Percentiles rank a stretch among this genome's conserved stretches.
Conservation (phyloP, 2,888 invertebrate species). For the Tromatobia lineatoria region DNA sequence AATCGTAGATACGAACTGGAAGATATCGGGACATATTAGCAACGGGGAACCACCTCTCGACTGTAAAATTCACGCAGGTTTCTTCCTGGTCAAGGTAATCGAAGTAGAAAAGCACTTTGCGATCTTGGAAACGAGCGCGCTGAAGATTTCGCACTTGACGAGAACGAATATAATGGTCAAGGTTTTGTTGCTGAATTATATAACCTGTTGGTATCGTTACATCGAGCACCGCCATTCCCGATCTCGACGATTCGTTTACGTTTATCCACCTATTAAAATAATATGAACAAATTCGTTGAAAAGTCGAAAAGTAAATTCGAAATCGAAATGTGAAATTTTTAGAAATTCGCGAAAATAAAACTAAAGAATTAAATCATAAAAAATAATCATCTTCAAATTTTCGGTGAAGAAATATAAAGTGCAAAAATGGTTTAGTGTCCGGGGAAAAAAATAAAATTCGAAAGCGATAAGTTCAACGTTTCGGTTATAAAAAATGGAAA, state of each 20-base stretch:
- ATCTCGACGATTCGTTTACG: constrained; percentile 91
- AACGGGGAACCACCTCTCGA: constrained; percentile 98
- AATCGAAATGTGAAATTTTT: neutral
- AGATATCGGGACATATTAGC: constrained; percentile 98
- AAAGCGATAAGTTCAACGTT: too few species aligned
- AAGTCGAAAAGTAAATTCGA: constrained; percentile 2
- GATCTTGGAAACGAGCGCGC: constrained; percentile 93
- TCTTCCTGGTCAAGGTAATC: constrained; percentile 94
- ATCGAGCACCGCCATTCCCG: constrained; percentile 95
- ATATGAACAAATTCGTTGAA: constrained; percentile 36
- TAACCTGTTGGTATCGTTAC: constrained; percentile 96
- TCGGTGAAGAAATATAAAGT: neutral
- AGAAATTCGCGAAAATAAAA: neutral
- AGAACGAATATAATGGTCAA: constrained; percentile 94
- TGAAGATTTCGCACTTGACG: constrained; percentile 92
- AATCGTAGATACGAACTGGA: constrained; percentile 96
- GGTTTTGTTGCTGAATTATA: constrained; percentile 95
- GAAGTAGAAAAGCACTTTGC: constrained; percentile 96
- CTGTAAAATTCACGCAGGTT: constrained; percentile 96
- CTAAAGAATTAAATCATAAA: too few species aligned
- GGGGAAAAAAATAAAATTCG: neutral
- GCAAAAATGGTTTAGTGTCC: too few species aligned
- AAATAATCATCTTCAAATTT: neutral
- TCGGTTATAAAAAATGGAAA: neutral
- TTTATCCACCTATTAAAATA: constrained; percentile 91